Evolutionary conservation across 2,888 invertebrate genomes (phyloP), one percentile per base, ranked within the genome.

Genomic region (Selenia dentaria): DNA sequence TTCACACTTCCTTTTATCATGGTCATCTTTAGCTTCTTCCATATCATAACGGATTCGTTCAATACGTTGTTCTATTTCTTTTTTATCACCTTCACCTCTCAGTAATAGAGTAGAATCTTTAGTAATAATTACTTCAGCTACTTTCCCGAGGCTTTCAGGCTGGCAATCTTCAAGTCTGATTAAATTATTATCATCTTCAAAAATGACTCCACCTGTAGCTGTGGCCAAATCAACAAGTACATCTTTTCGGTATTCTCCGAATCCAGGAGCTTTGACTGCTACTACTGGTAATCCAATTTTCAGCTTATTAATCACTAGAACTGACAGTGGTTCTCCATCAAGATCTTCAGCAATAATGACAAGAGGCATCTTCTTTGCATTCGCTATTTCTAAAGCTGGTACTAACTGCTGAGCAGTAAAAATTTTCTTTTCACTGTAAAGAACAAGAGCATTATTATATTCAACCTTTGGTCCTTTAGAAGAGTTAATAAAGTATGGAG

Each of bases 401-500:
- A 99, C 96, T 62, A 99, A 95, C 69, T 96, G 96, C 80, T 98
- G 97, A 9, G 98, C 96, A 11, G 94, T 95, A 14, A 97, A 97
- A 70, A 99, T 98, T 88, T 99, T 99, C 91, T 99, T 99, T 83
- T 99, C 98, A 42, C 97, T 97, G 64, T 98, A 94, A 25, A 99
- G 92, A 28, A 99, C 82, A 10, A 98, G 90, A 6, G 97, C 97
- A 83, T 99, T 98, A 85, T 97, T 97, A 77, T 97, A 99, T 90
- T 99, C 99, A 34, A 98, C 96, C 90, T 96, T 98, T 9, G 98
- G 97, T 28, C 98, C 99, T 92, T 99, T 99, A n/a, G 95, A 91
- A 3, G 98, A 96, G 81, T 99, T 99, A 59, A 99, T 99, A 81
- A 99, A 99, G 80, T 99, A 99, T 0, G 99, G 99, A 2, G 99